Evolutionary conservation across 1,140 invertebrate species (phyloP).

Genomic region (Heliconius melpomene): DNA sequence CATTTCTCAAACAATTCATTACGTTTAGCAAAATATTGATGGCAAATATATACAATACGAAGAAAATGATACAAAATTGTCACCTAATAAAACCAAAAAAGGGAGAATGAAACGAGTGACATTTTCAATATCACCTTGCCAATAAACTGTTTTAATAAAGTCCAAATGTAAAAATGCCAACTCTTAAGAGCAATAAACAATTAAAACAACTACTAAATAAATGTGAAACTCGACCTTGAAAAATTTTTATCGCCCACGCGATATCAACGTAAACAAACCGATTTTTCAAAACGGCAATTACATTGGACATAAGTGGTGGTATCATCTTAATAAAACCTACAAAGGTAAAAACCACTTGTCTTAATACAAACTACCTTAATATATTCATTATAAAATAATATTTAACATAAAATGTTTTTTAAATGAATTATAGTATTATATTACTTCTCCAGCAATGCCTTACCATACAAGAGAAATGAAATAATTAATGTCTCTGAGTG

Average conservation of each 20-base stretch:
- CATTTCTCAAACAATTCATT: neutral
- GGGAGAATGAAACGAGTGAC: neutral
- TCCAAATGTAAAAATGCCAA: constrained; percentile 16
- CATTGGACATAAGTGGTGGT: constrained; percentile 32
- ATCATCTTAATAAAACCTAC: constrained; percentile 15
- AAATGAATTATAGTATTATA: too few relatives aligned
- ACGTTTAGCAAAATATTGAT: neutral
- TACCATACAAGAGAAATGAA: too few relatives aligned
- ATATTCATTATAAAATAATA: neutral
- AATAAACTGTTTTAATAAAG: constrained; percentile 9
- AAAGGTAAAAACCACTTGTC: constrained; percentile 28
- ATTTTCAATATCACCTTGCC: constrained; percentile 8
- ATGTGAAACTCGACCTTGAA: constrained; percentile 18
- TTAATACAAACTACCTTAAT: neutral
- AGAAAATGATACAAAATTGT: neutral
- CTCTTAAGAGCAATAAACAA: constrained; percentile 16
- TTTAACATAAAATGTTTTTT: neutral
- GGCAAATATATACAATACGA: neutral
- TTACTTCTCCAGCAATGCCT: too few relatives aligned
- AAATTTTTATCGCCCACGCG: constrained; percentile 22
- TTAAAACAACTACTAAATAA: constrained; percentile 30
- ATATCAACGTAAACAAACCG: constrained; percentile 17
- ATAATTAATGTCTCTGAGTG: too few relatives aligned
- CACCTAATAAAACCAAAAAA: constrained; percentile 5
- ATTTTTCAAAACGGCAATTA: constrained; percentile 27